These are phyloP conservation scores for Cherax destructor DNA, from an alignment of 1,140 invertebrate genomes.

Conservation along the genomic window DNA sequence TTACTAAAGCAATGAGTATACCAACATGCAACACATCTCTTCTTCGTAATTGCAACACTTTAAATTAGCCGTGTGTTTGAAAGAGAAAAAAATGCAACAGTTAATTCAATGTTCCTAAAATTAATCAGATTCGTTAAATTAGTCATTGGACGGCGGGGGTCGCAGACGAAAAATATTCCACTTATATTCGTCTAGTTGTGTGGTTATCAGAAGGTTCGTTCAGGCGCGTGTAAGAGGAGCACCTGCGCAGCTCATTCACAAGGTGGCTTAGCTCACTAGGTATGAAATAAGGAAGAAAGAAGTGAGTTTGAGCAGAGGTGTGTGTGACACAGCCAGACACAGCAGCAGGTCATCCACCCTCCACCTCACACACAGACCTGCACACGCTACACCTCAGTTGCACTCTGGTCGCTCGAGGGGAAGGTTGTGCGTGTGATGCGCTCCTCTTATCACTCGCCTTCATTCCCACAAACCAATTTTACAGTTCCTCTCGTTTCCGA, in stretches of 20 bases:
- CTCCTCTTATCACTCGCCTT: neutral
- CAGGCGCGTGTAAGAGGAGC: neutral
- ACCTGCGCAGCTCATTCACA: conserved; percentile 14
- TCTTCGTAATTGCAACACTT: neutral
- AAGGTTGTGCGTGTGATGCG: neutral
- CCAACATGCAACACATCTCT: neutral
- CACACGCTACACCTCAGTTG: neutral
- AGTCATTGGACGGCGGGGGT: neutral
- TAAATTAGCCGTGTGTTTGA: neutral
- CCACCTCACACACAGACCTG: no score
- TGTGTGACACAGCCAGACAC: neutral
- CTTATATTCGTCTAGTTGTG: neutral
- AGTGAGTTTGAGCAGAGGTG: neutral
- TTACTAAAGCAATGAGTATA: neutral
- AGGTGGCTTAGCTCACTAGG: neutral
- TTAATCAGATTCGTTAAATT: neutral
- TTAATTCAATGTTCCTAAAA: conserved; percentile 2
- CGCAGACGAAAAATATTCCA: neutral
- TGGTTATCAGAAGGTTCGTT: neutral
- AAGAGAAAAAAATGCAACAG: neutral
- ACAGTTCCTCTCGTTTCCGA: neutral
- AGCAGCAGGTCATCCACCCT: neutral
- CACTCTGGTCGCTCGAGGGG: neutral
- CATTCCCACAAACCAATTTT: neutral
- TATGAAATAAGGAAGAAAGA: neutral